Evolutionary conservation across 2,113 vertebrate genomes (phyloP).

Genomic region (Epinephelus cyanopodus): DNA sequence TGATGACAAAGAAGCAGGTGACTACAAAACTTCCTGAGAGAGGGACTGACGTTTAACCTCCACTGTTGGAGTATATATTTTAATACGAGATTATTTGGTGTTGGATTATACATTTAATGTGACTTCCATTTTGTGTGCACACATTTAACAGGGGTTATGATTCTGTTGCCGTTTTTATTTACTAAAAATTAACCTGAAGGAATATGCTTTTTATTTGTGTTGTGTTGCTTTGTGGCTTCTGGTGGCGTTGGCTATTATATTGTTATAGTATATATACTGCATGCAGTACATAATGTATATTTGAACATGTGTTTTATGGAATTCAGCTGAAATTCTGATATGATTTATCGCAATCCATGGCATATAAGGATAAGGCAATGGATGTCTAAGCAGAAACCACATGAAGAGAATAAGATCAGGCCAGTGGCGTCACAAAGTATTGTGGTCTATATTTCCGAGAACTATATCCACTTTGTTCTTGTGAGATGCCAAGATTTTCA

Average conservation of each 20-base stretch:
- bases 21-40: conserved; percentile 72
- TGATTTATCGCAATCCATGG: neutral
- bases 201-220: conserved; percentile 53
- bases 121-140: conserved; percentile 56
- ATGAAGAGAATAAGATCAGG: neutral
- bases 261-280: neutral
- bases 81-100: conserved; percentile 67
- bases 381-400: conserved; percentile 4
- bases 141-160: conserved; percentile 62
- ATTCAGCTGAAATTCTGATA: neutral
- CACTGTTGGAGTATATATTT: conserved; percentile 66
- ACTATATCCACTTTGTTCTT: neutral
- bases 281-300: neutral
- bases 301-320: neutral
- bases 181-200: conserved; percentile 56
- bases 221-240: conserved; percentile 58
- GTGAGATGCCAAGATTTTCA: no score
- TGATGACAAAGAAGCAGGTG: conserved; percentile 63
- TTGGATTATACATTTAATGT: conserved; percentile 68
- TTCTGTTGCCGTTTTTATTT: conserved; percentile 29
- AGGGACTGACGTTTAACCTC: conserved; percentile 70
- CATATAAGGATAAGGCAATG: neutral
- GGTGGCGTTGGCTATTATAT: conserved; percentile 34
- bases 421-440: neutral
- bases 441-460: neutral